Percentiles rank a stretch among this genome's conserved stretches.
These are phyloP conservation scores for Mus pahari DNA, from an alignment of 2,113 vertebrate species.

Conservation along the genomic window DNA sequence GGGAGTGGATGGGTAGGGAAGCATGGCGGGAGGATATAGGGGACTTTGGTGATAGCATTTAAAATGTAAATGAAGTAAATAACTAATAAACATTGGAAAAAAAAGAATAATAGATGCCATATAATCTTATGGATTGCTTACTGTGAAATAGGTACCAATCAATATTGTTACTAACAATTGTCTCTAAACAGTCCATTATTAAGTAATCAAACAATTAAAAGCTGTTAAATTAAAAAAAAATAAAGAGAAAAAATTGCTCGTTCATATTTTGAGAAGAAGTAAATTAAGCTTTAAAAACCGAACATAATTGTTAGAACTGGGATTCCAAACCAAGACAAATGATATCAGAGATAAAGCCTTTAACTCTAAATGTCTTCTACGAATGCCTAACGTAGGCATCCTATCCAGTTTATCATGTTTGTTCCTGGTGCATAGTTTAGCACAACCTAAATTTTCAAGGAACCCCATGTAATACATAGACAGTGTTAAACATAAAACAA, in stretches of 20 bases:
- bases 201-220: background rate
- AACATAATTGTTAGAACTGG: background rate
- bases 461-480: background rate
- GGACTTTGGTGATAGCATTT: no score
- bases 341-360: background rate
- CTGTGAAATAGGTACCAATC: background rate
- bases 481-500: background rate
- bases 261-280: background rate
- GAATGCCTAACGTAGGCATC: background rate
- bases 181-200: background rate
- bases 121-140: conserved; percentile 3
- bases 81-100: no score
- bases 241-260: background rate
- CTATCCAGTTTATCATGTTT: background rate
- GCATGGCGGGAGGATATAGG: no score
- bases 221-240: background rate
- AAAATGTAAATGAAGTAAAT: no score
- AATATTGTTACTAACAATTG: background rate
- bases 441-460: background rate
- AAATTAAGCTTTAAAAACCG: conserved; percentile 56
- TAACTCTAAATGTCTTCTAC: background rate
- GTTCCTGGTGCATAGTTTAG: background rate
- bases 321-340: conserved; percentile 30
- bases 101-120: background rate
- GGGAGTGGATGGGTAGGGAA: no score